Percentiles rank a stretch among this genome's conserved stretches.
Evolutionary conservation across 2,113 vertebrate species (phyloP).

Genomic region (Scopus umbretta): DNA sequence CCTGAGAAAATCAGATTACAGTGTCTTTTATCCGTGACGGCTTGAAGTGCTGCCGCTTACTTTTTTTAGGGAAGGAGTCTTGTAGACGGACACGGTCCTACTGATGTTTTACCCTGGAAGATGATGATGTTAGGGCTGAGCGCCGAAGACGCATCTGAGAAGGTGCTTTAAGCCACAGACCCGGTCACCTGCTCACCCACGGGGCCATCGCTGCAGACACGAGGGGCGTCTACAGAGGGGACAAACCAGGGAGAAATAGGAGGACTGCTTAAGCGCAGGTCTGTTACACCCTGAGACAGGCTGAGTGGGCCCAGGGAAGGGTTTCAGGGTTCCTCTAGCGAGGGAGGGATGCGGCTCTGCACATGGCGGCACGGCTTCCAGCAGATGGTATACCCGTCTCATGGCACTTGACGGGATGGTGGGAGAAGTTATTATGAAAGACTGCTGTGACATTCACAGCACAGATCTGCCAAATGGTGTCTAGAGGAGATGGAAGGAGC

Average conservation of each 20-base stretch:
- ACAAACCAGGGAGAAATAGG: not conserved
- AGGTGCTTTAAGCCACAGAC: not conserved
- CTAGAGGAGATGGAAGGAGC: constrained; percentile 29
- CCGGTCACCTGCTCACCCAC: not conserved
- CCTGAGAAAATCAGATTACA: not conserved
- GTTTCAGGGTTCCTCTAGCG: not conserved
- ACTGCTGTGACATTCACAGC: constrained; percentile 59
- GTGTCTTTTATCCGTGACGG: not conserved
- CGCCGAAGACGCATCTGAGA: not conserved
- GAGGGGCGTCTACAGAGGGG: not conserved
- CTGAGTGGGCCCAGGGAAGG: not conserved
- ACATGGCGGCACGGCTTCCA: not conserved
- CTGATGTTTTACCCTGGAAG: not conserved
- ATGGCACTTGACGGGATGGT: constrained; percentile 25
- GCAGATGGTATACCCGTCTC: constrained; percentile 46
- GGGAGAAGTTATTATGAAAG: constrained; percentile 61
- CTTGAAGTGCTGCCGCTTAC: not conserved
- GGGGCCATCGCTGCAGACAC: not conserved
- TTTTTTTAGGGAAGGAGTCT: not conserved
- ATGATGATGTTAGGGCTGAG: not conserved
- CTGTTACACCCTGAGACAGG: not conserved
- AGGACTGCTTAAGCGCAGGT: not conserved
- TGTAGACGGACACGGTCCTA: not conserved
- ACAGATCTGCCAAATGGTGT: constrained; percentile 57
- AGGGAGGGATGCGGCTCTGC: not conserved